Percentiles rank a stretch among this genome's conserved stretches.
phyloP scores from a whole-genome alignment of 2,888 invertebrate species.

The Noctua pronuba region DNA sequence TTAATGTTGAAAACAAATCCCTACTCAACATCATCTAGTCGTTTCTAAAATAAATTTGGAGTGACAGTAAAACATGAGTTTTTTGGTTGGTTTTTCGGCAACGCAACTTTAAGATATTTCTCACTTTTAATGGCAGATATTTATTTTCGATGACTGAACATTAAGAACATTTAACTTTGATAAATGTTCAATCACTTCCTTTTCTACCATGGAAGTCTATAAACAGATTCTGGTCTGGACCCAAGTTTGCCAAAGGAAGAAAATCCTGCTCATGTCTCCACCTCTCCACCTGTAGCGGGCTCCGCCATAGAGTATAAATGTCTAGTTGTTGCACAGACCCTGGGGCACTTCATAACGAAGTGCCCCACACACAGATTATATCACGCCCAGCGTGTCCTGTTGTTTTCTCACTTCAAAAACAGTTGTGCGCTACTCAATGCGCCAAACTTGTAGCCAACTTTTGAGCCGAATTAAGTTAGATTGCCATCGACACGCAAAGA shows the following conservation, averaged over 20 bases:
- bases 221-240: background rate
- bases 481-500: background rate
- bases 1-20: constrained; percentile 34
- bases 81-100: background rate
- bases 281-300: background rate
- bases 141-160: background rate
- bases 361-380: too few species aligned
- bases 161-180: background rate
- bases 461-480: background rate
- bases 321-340: background rate
- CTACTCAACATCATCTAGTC: background rate
- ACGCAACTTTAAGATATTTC: background rate
- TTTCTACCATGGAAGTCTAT: background rate
- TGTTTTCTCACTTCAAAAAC: background rate
- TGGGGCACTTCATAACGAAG: background rate
- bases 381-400: background rate
- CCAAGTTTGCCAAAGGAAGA: background rate
- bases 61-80: background rate
- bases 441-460: background rate
- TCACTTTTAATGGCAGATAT: background rate
- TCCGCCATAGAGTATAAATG: background rate
- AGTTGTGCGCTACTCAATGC: background rate
- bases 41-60: constrained; percentile 7
- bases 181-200: background rate
- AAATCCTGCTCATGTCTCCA: background rate